Evolutionary conservation across 1,140 invertebrate genomes (phyloP).

Genomic region (Lordiphosa mommai): DNA sequence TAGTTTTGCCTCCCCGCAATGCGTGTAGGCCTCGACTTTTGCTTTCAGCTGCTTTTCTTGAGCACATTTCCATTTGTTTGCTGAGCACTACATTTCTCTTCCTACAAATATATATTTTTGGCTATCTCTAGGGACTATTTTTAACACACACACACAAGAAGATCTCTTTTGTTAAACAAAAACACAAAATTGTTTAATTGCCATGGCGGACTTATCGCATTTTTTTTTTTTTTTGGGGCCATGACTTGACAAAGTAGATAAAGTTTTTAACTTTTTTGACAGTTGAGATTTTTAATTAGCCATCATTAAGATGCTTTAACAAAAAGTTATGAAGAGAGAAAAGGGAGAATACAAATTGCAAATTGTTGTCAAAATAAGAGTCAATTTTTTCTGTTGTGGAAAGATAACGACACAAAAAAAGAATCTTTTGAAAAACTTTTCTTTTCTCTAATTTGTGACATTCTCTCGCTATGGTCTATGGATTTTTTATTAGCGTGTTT

Average conservation of each 20-base stretch:
- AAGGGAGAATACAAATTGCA: constrained; percentile 29
- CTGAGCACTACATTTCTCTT: constrained; percentile 37
- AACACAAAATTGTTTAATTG: constrained; percentile 65
- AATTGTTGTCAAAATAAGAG: constrained; percentile 72
- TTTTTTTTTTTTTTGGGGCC: constrained; percentile 2
- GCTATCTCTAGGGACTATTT: constrained; percentile 53
- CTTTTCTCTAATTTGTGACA: constrained; percentile 63
- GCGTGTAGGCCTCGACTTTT: constrained; percentile 50
- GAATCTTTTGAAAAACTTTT: constrained; percentile 29
- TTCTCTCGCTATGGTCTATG: constrained; percentile 30
- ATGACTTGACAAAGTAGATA: constrained; percentile 31
- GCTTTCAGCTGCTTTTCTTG: constrained; percentile 58
- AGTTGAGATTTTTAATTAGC: constrained; percentile 69
- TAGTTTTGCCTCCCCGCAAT: constrained; percentile 10
- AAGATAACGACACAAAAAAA: constrained; percentile 40
- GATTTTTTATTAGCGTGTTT: constrained; percentile 27
- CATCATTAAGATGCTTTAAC: constrained; percentile 50
- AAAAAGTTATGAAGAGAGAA: constrained; percentile 12
- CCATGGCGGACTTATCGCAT: constrained; percentile 50
- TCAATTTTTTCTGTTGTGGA: constrained; percentile 42
- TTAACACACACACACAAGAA: constrained; percentile 36
- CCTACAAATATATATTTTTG: constrained; percentile 49
- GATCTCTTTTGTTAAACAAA: constrained; percentile 64
- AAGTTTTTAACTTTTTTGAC: constrained; percentile 47
- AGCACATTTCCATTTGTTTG: constrained; percentile 57